These are phyloP conservation scores for Herpetotheres cachinnans DNA, from an alignment of 2,113 vertebrate genomes.

Conservation along the genomic window DNA sequence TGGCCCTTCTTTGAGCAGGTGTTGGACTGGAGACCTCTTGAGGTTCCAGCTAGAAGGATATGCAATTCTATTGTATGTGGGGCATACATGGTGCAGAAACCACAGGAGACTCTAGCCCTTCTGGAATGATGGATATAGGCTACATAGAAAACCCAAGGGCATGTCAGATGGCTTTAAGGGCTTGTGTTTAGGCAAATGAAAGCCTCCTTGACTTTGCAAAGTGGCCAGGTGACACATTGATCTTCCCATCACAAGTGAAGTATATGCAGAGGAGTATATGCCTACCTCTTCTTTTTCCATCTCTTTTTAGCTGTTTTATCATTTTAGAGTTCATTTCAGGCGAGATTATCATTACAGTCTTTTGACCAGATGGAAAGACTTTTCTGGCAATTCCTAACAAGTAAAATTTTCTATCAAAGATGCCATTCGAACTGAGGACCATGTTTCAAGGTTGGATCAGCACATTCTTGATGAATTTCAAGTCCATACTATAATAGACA, in stretches of 20 bases:
- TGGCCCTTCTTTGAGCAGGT: not conserved
- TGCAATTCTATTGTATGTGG: not conserved
- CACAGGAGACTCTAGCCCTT: not conserved
- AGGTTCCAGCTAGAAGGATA: not conserved
- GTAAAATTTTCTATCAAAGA: not conserved
- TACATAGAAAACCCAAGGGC: not conserved
- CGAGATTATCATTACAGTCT: not conserved
- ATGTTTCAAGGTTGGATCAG: not conserved
- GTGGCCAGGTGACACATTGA: not conserved
- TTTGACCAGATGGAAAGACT: not conserved
- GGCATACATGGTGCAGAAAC: not conserved
- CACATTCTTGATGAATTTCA: not conserved
- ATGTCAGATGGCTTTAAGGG: not conserved
- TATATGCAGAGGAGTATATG: not conserved
- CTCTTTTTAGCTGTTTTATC: not conserved
- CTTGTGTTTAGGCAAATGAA: not conserved
- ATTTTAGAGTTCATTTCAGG: not conserved
- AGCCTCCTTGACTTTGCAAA: not conserved
- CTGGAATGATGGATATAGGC: not conserved
- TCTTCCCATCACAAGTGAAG: not conserved
- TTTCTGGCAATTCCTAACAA: not conserved
- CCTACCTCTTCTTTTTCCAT: not conserved
- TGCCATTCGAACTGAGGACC: not conserved
- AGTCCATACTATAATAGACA: not conserved
- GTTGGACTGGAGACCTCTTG: not conserved